Evolutionary conservation across 2,888 invertebrate genomes (phyloP).

Genomic region (Nineta flava): DNA sequence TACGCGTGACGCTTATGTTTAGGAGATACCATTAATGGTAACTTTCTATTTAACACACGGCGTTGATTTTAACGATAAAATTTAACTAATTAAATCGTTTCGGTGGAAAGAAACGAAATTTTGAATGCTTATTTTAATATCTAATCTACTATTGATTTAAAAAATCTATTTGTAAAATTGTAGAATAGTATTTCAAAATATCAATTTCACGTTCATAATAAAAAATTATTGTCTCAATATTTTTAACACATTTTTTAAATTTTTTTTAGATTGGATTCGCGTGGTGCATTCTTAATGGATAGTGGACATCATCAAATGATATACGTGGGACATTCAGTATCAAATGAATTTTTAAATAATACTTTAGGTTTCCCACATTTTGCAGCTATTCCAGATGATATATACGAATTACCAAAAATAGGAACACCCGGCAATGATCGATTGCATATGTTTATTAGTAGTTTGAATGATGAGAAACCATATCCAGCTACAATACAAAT

Average conservation of each 20-base stretch:
- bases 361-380: constrained; percentile 63
- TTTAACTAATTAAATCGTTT: no score
- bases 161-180: no score
- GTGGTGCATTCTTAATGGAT: constrained; percentile 87
- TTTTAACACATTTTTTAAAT: constrained; percentile 4
- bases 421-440: constrained; percentile 57
- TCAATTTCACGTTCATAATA: no score
- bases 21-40: no score
- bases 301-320: constrained; percentile 66
- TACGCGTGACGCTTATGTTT: no score
- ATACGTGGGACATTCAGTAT: constrained; percentile 68
- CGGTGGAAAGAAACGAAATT: no score
- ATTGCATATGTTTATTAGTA: constrained; percentile 63
- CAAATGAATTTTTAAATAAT: constrained; percentile 56
- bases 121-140: no score
- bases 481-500: constrained; percentile 62
- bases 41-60: no score
- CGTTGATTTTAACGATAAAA: no score
- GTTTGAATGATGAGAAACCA: constrained; percentile 74
- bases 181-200: no score
- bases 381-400: constrained; percentile 57
- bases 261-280: constrained; percentile 51
- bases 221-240: no score
- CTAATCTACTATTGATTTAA: no score
- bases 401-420: constrained; percentile 61